Percentiles rank a stretch among this genome's conserved stretches.
Evolutionary conservation across 2,888 invertebrate genomes (phyloP).

Genomic region (Drosophila rubida): DNA sequence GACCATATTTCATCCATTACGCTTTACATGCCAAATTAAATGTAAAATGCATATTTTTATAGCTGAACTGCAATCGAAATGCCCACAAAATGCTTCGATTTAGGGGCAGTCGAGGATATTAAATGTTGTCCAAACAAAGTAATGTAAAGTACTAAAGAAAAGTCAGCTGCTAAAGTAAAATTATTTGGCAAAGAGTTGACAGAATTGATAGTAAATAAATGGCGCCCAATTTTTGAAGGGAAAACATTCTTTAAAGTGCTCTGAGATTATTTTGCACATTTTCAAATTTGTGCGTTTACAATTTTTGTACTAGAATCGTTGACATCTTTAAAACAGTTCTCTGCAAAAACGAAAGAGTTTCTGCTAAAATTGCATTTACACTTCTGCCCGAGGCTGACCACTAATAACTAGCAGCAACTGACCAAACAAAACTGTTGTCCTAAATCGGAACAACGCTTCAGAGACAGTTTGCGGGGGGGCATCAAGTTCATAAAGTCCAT

Average conservation of each 20-base stretch:
- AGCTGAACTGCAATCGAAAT: slow-evolving; percentile 4
- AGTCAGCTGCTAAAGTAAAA: neutral
- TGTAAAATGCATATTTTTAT: slow-evolving; percentile 32
- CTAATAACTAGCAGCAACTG: slow-evolving; percentile 31
- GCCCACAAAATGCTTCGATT: slow-evolving; percentile 2
- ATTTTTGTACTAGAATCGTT: too few species aligned
- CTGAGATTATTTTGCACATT: too few species aligned
- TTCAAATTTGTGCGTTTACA: too few species aligned
- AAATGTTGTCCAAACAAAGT: neutral
- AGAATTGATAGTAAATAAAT: too few species aligned
- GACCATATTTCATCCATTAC: slow-evolving; percentile 38
- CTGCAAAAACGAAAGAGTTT: neutral
- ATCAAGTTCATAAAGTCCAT: slow-evolving; percentile 63
- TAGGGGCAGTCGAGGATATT: neutral
- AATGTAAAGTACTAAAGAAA: neutral
- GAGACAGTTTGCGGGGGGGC: slow-evolving; percentile 14
- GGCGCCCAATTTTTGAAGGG: too few species aligned
- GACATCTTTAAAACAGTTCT: too few species aligned
- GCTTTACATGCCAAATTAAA: slow-evolving; percentile 27
- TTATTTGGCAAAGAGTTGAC: too few species aligned
- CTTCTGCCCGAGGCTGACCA: slow-evolving; percentile 21
- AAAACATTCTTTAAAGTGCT: too few species aligned
- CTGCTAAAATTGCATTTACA: slow-evolving; percentile 20
- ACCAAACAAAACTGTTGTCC: slow-evolving; percentile 31
- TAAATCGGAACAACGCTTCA: slow-evolving; percentile 31